Evolutionary conservation across 2,797 vertebrate species (phyloP), one percentile per base, ranked within the genome.

Genomic region (Tokudaia tokunoshimensis): DNA sequence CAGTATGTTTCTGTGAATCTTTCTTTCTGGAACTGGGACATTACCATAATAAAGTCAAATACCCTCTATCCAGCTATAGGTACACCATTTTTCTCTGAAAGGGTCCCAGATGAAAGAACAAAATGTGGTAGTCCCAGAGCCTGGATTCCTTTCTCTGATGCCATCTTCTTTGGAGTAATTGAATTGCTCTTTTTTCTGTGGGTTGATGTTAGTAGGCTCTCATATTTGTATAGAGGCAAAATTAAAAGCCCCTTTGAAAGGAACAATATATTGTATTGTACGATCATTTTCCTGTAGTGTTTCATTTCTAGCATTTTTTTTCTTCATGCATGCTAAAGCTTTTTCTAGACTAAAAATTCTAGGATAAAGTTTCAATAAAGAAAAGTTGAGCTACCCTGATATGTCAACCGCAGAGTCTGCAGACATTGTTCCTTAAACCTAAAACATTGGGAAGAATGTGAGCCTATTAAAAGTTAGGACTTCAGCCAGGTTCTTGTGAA

Each of bases 1-100:
- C 24, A 34, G 74, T 82, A 78, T 82, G 72, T 72, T 88, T 97
- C 94, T 94, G 91, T 95, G 89, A 97, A 96, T 83, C 91, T 95
- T 86, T 65, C 55, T 92, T 96, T 96, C 78, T 70, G 26, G 55
- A 67, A 6, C 88, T 97, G 85, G 55, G 67, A 34, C 0, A 84
- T 95, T 85, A 81, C 94, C 97, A 95, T 94, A 90, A 97, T 87
- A 89, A 96, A 97, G 65, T 70, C 47, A 92, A 93, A 97, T 97
- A 92, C 26, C 59, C 92, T 44, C 52, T 59, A 89, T 75, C 92
- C n/a, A 65, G 55, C 4, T 1, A 29, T 55, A 91, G 89, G 63
- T 80, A 12, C 12, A n/a, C 34, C 87, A 97, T 96, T 63, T 95
- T 74, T 41, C 92, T 57, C 94, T 96, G 94, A 65, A 72, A 98